Evolutionary conservation across 2,888 invertebrate species (phyloP), one percentile per base, ranked within the genome.

Genomic region (Tridacna gigas): DNA sequence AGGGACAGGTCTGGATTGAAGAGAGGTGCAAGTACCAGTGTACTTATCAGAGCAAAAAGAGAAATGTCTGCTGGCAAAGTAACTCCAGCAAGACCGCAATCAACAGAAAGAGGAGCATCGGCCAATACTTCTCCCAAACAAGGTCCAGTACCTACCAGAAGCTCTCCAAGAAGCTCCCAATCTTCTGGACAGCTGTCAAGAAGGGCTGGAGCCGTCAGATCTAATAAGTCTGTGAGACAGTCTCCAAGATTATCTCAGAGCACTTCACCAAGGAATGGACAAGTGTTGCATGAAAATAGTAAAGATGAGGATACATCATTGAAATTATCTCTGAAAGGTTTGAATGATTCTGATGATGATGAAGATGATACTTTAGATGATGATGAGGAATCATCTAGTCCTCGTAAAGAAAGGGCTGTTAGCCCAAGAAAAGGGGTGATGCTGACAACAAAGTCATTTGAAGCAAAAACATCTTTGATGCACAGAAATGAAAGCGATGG

Each of bases 281-380:
- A 47, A 25, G 5, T 51, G 0, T 4, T 51, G 22, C 45, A 7
- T 25, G 51, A 71, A 20, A 51, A 51, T 12, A 51, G 22, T 26
- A 48, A 51, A 47, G 71, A 51, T 0, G 71, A 25, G 25, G 80
- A 85, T 56, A 48, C 74, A n/a, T 82, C 77, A 26, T 67, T 85
- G 11, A 85, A 85, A 78, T 74, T 88, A 13, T 85, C 83, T 63
- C 69, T 83, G 51, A 82, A 83, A 78, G 88, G 84, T 69, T 66
- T 85, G 51, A 82, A 83, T 78, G 82, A 79, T 51, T 84, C 84
- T 25, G 86, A 86, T 63, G 78, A 79, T 61, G 79, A 82, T 12
- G 67, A 67, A 60, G 74, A 82, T 75, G 82, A 79, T 51, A 83
- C 84, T 25, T 83, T 84, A 56, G 78, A 82, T 12, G 61, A 67